Evolutionary conservation across 2,888 invertebrate genomes (phyloP), one percentile per base, ranked within the genome.

Genomic region (Lasiommata megera): DNA sequence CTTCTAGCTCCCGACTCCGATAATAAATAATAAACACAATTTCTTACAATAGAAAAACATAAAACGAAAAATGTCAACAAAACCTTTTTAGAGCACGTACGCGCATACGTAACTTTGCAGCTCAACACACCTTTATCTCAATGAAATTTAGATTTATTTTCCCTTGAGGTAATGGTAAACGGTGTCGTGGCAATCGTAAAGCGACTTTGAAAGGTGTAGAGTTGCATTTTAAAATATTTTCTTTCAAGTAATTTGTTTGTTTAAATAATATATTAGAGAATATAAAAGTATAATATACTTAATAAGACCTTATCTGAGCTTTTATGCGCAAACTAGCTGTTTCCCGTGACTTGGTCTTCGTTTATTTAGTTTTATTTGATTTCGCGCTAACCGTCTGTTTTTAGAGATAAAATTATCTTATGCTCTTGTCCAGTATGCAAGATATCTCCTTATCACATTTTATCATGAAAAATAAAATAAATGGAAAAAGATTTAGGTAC

Each of bases 21-120:
- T 68, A 66, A 69, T 69, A 68, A 69, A 69, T 68, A 71, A 71
- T 73, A 74, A 74, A 74, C 68, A 73, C 67, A 68, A 69, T 69
- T 68, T 68, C 71, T 69, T 75, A 79, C 80, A 81, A 80, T 80
- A 78, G 80, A 73, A 80, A 77, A 80, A 77, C 75, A 80, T 79
- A 74, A 80, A 75, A 67, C 68, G 67, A 68, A 75, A 79, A 79
- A 81, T 78, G 77, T 81, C 80, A 82, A 79, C 80, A 79, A 75
- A 73, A 60, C 61, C 64, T 51, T 66, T 59, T 56, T 57, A 58
- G 61, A 66, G 70, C 69, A 64, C 65, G 68, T 62, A 67, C 66
- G 12, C 14, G n/a, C 53, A 53, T 1, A 44, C 3, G 1, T 41
- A 28, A 7, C 7, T 6, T 0, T 31, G 11, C 41, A 18, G 3